Evolutionary conservation across 2,797 vertebrate species (phyloP).

Genomic region (Megaceryle alcyon): DNA sequence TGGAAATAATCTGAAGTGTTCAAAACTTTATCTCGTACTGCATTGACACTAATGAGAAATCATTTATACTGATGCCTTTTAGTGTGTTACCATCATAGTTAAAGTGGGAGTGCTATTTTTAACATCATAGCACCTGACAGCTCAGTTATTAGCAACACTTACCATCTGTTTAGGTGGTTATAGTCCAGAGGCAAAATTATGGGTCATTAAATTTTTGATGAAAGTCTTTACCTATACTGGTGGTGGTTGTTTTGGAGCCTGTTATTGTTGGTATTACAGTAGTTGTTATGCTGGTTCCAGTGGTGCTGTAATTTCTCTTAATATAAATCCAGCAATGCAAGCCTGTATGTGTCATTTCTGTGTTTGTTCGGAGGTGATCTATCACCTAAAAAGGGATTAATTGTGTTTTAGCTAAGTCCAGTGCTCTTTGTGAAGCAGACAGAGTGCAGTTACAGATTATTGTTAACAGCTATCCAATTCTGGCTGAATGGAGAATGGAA

Average conservation of each 20-base stretch:
- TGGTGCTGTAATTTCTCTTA: constrained; percentile 41
- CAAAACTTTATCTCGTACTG: background rate
- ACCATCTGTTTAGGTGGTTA: constrained; percentile 65
- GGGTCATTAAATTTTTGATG: constrained; percentile 66
- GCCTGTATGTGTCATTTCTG: constrained; percentile 32
- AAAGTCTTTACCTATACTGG: constrained; percentile 52
- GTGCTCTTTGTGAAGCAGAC: background rate
- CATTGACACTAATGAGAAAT: background rate
- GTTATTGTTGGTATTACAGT: constrained; percentile 15
- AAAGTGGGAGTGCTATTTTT: background rate
- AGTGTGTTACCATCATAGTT: background rate
- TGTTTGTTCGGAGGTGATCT: constrained; percentile 8
- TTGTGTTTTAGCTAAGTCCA: background rate
- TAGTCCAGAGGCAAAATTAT: constrained; percentile 61
- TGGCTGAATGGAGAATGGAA: background rate
- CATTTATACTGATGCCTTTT: background rate
- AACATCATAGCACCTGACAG: background rate
- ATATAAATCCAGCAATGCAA: constrained; percentile 40
- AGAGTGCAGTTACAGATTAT: background rate
- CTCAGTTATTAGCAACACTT: constrained; percentile 52
- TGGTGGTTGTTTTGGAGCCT: constrained; percentile 46
- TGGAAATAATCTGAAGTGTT: background rate
- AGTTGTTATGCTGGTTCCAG: background rate
- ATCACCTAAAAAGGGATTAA: background rate
- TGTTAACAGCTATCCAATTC: background rate